Conservation (phyloP, 2,113 vertebrate species). For the Crotalus viridis region DNA sequence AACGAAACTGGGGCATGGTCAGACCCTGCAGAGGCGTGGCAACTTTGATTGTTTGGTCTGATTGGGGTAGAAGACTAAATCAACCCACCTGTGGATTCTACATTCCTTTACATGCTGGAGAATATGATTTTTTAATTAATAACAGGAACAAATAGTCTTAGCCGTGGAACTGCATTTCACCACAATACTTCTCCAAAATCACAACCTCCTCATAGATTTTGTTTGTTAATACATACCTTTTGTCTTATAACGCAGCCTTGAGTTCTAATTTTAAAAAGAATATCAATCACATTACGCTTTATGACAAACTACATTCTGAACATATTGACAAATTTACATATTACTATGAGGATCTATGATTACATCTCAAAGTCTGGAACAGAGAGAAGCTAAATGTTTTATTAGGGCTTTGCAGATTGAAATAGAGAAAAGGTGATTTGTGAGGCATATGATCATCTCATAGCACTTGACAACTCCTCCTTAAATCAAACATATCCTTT, state of each 20-base stretch:
- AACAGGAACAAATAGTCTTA: neutral
- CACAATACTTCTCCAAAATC: neutral
- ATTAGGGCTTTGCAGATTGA: neutral
- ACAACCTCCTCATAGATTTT: neutral
- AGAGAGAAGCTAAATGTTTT: neutral
- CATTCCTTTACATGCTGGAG: too few relatives aligned
- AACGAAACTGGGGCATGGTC: too few relatives aligned
- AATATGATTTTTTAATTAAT: too few relatives aligned
- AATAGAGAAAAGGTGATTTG: neutral
- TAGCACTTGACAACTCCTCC: neutral
- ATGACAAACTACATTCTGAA: neutral
- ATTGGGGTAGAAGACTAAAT: too few relatives aligned
- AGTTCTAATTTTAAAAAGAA: conserved; percentile 36
- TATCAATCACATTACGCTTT: neutral
- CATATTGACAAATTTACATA: neutral
- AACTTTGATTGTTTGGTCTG: too few relatives aligned
- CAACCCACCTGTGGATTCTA: too few relatives aligned
- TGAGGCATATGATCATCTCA: neutral
- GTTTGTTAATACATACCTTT: conserved; percentile 20
- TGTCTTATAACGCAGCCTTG: conserved; percentile 34
- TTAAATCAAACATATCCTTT: neutral
- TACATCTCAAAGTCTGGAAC: neutral
- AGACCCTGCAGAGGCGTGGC: too few relatives aligned
- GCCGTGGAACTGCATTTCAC: neutral
- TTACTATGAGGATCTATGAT: neutral